Conservation (phyloP, 2,113 vertebrate species). For the Hydrochoerus hydrochaeris region DNA sequence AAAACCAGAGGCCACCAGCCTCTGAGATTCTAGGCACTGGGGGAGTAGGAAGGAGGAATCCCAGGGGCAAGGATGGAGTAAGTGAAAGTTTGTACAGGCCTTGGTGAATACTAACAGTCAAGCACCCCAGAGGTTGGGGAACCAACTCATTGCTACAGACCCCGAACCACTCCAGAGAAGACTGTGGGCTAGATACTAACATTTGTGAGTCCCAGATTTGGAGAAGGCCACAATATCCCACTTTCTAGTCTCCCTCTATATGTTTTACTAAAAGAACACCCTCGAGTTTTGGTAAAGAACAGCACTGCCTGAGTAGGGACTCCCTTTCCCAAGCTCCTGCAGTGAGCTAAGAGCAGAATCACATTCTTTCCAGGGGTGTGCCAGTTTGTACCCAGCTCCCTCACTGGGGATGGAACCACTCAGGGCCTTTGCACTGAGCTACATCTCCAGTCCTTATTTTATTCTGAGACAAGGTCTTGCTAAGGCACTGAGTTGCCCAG, state of each 20-base stretch:
- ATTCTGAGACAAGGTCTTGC: neutral
- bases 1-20: neutral
- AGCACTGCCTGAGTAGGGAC: neutral
- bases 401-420: neutral
- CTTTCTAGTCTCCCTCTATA: neutral
- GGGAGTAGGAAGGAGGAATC: neutral
- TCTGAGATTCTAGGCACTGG: neutral
- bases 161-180: neutral
- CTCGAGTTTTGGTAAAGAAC: neutral
- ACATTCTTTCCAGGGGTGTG: neutral
- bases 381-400: neutral
- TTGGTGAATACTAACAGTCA: neutral
- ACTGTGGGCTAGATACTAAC: neutral
- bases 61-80: neutral
- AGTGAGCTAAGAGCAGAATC: neutral
- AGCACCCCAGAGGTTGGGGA: accelerated
- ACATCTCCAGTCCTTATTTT: neutral
- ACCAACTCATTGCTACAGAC: neutral
- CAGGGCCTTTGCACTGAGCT: neutral
- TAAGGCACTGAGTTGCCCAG: neutral
- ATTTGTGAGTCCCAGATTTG: neutral
- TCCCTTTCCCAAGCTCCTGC: neutral
- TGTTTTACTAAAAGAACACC: neutral
- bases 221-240: neutral
- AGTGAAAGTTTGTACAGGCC: neutral